phyloP scores from a whole-genome alignment of 2,797 vertebrate genomes.

The Adelosebastes latens region DNA sequence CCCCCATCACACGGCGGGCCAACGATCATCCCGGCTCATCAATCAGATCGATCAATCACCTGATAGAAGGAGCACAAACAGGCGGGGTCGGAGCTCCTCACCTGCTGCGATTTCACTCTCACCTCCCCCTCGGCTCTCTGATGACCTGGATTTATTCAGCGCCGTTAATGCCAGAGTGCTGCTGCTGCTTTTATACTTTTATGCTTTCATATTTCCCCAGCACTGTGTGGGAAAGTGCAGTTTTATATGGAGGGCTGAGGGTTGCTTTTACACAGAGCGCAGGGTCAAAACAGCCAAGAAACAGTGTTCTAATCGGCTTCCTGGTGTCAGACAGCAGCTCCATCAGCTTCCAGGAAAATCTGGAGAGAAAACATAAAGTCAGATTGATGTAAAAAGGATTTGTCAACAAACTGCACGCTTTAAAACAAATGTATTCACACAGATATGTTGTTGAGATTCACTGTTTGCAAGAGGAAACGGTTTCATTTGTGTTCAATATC shows the following conservation, averaged over 20 bases:
- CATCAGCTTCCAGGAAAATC: neutral
- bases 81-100: slow-evolving; percentile 1
- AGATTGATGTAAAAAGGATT: neutral
- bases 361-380: neutral
- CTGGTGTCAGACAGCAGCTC: neutral
- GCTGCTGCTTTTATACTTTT: slow-evolving; percentile 3
- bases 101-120: slow-evolving; percentile 35
- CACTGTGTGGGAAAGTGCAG: neutral
- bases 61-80: slow-evolving; percentile 23
- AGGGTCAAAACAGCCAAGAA: slow-evolving; percentile 13
- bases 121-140: neutral
- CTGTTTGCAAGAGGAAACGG: neutral
- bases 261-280: slow-evolving; percentile 9
- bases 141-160: slow-evolving; percentile 8
- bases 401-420: neutral
- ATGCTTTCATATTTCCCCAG: neutral
- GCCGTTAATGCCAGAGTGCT: neutral
- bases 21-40: slow-evolving; percentile 54
- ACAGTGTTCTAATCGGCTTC: neutral
- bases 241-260: neutral
- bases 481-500: neutral
- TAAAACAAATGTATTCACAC: neutral
- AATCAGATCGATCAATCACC: slow-evolving; percentile 61
- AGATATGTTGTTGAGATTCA: neutral
- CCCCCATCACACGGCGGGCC: slow-evolving; percentile 19